Conservation (phyloP, 2,797 vertebrate genomes). For the Parotocinclus haroldoi region DNA sequence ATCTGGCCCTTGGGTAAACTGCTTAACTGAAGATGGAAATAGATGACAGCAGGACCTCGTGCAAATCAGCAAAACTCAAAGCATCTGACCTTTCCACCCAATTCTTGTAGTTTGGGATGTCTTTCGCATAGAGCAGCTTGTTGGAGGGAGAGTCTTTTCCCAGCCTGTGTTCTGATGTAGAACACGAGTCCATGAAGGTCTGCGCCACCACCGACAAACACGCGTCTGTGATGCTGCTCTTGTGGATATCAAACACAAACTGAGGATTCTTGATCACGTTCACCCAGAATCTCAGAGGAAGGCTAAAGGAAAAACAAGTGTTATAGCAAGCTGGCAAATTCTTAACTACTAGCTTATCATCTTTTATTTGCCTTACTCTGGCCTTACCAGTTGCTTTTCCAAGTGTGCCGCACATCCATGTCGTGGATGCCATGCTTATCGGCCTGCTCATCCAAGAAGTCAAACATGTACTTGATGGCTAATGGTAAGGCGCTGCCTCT, state of each 20-base stretch:
- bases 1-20: too few species aligned
- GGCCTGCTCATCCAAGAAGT: conserved; percentile 97
- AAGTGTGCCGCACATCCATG: conserved; percentile 93
- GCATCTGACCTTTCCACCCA: conserved; percentile 91
- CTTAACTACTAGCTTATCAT: not conserved
- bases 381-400: conserved; percentile 98
- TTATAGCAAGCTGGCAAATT: not conserved
- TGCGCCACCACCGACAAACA: conserved; percentile 96
- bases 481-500: conserved; percentile 91
- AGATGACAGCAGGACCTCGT: not conserved
- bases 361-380: not conserved
- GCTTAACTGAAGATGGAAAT: not conserved
- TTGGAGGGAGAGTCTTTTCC: conserved; percentile 97
- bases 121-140: conserved; percentile 97
- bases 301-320: conserved; percentile 63
- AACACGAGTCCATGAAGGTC: conserved; percentile 98
- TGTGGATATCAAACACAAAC: conserved; percentile 97
- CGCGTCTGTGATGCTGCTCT: conserved; percentile 97
- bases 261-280: conserved; percentile 98
- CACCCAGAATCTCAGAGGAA: conserved; percentile 96
- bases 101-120: conserved; percentile 98
- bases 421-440: conserved; percentile 93
- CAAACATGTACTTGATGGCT: conserved; percentile 99
- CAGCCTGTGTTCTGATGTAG: conserved; percentile 93
- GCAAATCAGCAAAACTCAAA: not conserved